phyloP scores from a whole-genome alignment of 2,888 invertebrate species.

The Standfussiana lucernea region DNA sequence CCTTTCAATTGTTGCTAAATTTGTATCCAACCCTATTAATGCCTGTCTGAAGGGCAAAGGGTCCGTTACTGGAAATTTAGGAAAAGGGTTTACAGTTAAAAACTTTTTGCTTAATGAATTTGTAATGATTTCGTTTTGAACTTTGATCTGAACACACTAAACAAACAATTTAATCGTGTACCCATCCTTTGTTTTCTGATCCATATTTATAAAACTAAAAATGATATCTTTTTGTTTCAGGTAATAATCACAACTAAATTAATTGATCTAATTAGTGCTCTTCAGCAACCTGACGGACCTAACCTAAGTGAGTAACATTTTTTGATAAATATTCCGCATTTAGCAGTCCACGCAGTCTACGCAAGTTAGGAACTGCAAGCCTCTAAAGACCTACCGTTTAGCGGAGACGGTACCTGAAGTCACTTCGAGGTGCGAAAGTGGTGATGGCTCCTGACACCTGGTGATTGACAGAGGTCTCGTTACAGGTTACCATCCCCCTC shows the following conservation, averaged over 20 bases:
- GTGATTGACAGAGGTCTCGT: neutral
- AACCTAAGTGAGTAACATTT: conserved; percentile 3
- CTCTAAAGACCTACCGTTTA: neutral
- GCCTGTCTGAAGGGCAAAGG: conserved; percentile 17
- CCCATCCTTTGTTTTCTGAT: neutral
- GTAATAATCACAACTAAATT: conserved; percentile 23
- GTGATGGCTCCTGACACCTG: neutral
- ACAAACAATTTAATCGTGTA: neutral
- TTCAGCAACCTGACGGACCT: too few relatives aligned
- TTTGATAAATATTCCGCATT: neutral
- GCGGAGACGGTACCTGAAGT: neutral
- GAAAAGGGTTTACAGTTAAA: conserved; percentile 2
- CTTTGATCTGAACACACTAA: conserved; percentile 1
- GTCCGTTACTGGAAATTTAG: conserved; percentile 14
- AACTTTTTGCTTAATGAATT: conserved; percentile 22
- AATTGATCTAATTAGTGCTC: neutral
- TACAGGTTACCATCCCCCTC: neutral
- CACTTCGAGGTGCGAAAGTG: neutral
- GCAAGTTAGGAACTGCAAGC: neutral
- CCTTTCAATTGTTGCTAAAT: conserved; percentile 32
- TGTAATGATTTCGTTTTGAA: conserved; percentile 11
- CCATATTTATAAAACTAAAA: conserved; percentile 7
- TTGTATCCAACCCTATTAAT: conserved; percentile 33
- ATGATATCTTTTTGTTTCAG: conserved; percentile 34
- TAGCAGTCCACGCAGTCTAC: neutral